Evolutionary conservation across 2,113 vertebrate genomes (phyloP), one percentile per base, ranked within the genome.

Genomic region (Tricholaema leucomelas): DNA sequence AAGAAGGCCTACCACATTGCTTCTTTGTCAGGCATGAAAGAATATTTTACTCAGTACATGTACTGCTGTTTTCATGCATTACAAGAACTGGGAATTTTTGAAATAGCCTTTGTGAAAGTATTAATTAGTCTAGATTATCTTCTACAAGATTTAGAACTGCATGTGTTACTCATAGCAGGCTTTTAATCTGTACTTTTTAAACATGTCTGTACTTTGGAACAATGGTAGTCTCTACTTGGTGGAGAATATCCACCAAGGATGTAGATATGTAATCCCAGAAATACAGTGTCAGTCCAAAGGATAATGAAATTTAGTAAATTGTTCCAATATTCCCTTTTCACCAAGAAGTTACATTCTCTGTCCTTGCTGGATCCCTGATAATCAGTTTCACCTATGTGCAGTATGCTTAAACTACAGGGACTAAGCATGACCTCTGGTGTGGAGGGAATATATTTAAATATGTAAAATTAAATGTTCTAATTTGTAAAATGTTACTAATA

Each of bases 121-220:
- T 94, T 96, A 90, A 88, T 95, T 95, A 94, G 76, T 97, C 85
- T 12, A 44, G 82, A 97, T 96, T 96, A 83, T 92, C 95, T 94
- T 92, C 90, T 96, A 85, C 59, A 89, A 46, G 60, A 87, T 96
- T 96, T 94, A 96, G 82, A 96, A 87, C 52, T 90, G 78, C 55
- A 92, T 33, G 81, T 96, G 75, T 36, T 74, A 63, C 42, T 75
- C 21, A 15, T 7, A 71, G 76, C 35, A 74, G 27, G 65, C 50
- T 97, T 97, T 97, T 96, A 92, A 95, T 93, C 87, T 86, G 87
- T 78, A 59, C 42, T 91, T 96, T 97, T 96, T 66, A 88, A 94
- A 91, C 56, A 66, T 8, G 5, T 85, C 80, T 94, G 3, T 30
- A 78, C 81, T 95, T 92, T 50, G 90, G 66, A 95, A 78, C 44